Evolutionary conservation across 2,888 invertebrate genomes (phyloP).

Genomic region (Danaus chrysippus): DNA sequence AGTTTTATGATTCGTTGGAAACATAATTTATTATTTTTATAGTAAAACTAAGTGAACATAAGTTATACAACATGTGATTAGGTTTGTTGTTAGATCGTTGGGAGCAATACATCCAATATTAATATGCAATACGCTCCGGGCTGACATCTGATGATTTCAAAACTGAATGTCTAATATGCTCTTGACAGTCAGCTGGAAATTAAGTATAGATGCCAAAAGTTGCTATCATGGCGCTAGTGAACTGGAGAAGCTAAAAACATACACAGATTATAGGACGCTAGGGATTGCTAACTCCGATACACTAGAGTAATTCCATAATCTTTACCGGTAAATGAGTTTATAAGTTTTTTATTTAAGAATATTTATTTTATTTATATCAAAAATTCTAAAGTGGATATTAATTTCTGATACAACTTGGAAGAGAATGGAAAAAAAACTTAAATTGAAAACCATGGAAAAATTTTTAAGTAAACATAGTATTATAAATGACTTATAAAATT

Average conservation of each 20-base stretch:
- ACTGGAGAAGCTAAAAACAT: neutral
- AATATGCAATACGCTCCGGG: neutral
- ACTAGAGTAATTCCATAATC: neutral
- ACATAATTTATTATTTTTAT: conserved; percentile 56
- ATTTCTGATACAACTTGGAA: too few relatives aligned
- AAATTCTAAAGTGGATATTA: too few relatives aligned
- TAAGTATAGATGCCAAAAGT: neutral
- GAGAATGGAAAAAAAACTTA: too few relatives aligned
- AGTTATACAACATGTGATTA: conserved; percentile 2
- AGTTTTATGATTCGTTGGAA: conserved; percentile 94
- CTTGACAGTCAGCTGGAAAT: conserved; percentile 3
- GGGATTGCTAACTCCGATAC: neutral
- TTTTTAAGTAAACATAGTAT: too few relatives aligned
- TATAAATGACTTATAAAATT: too few relatives aligned
- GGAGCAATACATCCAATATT: too few relatives aligned
- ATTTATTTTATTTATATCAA: too few relatives aligned
- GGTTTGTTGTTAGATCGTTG: too few relatives aligned
- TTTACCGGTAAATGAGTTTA: neutral
- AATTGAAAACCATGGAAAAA: too few relatives aligned
- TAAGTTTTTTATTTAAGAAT: too few relatives aligned
- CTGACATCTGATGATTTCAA: neutral
- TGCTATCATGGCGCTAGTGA: conserved; percentile 4
- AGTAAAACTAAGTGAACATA: neutral
- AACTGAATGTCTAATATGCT: neutral
- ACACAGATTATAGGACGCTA: neutral